Evolutionary conservation across 2,888 invertebrate species (phyloP), one percentile per base, ranked within the genome.

Genomic region (Polylopha cassiicola): DNA sequence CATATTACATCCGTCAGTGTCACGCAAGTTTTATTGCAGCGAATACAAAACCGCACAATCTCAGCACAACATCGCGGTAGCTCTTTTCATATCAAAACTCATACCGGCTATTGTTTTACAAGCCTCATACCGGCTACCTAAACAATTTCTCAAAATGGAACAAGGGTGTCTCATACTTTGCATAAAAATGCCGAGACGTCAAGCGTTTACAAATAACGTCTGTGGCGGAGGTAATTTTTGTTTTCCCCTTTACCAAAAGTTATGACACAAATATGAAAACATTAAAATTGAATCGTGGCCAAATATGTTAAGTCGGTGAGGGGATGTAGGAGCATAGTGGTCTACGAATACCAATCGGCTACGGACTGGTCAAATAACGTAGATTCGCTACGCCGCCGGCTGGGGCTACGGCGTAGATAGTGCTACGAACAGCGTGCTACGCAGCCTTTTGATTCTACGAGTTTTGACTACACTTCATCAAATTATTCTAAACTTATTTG

Each of bases 171-270:
- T 62, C 60, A 63, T 62, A 73, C 69, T 79, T 77, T 73, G 71
- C 74, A 82, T 77, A 73, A 74, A 77, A 79, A 80, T 79, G 68
- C 69, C 73, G 65, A 76, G 66, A 81, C 71, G 76, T 79, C 79
- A 78, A 77, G 72, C 64, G 65, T 76, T 77, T 77, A 80, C 80
- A 80, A 81, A 81, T 78, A 82, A 78, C 75, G 73, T 73, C 61
- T 71, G 60, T 60, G 57, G 65, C 61, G 61, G 58, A 63, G 61
- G 67, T 74, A 74, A 75, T 80, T 78, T 77, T 78, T 76, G 69
- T 78, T 74, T 75, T 69, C 67, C 65, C 68, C 66, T 77, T 74
- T 67, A 66, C 68, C 51, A 57, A 73, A 79, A 79, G 70, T 78
- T 80, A 77, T 76, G 74, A 74, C 76, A 76, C 69, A 77, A 78